Conservation (phyloP, 2,797 vertebrate species). For the Uromys caudimaculatus region DNA sequence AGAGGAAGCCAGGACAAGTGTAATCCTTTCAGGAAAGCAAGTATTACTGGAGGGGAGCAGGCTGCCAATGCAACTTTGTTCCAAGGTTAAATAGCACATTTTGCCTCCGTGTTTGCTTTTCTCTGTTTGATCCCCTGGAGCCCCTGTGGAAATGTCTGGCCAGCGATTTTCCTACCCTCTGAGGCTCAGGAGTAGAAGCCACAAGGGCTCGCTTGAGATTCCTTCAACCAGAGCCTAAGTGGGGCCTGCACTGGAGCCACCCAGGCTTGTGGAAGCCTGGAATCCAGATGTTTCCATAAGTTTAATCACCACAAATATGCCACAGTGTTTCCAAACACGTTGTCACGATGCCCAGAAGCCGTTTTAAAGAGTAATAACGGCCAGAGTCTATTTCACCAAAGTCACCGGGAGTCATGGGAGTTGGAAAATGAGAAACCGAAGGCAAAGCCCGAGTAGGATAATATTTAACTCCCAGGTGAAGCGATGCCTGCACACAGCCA, state of each 20-base stretch:
- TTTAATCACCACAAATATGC: slow-evolving; percentile 63
- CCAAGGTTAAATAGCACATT: slow-evolving; percentile 79
- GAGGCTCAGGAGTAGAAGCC: slow-evolving; percentile 44
- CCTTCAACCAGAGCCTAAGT: not conserved
- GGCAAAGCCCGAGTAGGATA: slow-evolving; percentile 50
- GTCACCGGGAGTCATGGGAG: not conserved
- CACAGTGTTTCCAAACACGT: slow-evolving; percentile 64
- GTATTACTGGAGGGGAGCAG: slow-evolving; percentile 59
- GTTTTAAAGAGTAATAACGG: slow-evolving; percentile 33
- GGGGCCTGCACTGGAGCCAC: slow-evolving; percentile 17
- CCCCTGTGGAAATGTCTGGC: slow-evolving; percentile 68
- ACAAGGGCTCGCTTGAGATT: slow-evolving; percentile 40
- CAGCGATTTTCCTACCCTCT: slow-evolving; percentile 54
- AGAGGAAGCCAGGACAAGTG: slow-evolving; percentile 61
- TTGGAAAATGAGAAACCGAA: slow-evolving; percentile 52
- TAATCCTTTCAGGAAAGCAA: slow-evolving; percentile 81
- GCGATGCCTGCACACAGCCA: slow-evolving; percentile 18
- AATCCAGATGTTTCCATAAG: not conserved
- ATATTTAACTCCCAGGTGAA: slow-evolving; percentile 69
- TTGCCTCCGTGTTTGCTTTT: slow-evolving; percentile 77
- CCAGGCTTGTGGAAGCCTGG: not conserved
- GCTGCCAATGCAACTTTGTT: slow-evolving; percentile 75
- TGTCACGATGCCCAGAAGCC: slow-evolving; percentile 54
- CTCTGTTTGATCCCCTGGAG: slow-evolving; percentile 75
- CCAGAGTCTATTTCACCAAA: slow-evolving; percentile 48